Conservation (phyloP, 2,888 invertebrate genomes). For the Himalopsyche kuldschensis region DNA sequence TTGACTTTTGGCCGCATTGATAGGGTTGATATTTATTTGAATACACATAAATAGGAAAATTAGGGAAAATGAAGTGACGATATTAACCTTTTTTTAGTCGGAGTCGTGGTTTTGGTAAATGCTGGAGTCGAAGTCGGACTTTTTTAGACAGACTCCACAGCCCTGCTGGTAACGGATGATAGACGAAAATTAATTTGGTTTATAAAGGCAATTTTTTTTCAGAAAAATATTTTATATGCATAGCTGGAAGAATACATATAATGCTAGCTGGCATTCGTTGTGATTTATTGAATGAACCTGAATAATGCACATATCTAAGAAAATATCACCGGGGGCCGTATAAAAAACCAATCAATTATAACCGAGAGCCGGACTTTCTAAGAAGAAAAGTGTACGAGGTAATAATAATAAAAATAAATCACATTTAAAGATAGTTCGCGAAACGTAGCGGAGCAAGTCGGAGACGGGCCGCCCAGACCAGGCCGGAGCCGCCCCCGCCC, state of each 20-base stretch:
- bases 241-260: not conserved
- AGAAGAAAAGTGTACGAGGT: not conserved
- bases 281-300: not conserved
- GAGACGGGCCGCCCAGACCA: not conserved
- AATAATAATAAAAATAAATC: conserved; percentile 7
- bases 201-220: not conserved
- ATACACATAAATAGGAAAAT: too few relatives aligned
- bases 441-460: not conserved
- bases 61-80: too few relatives aligned
- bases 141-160: too few relatives aligned
- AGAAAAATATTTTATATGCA: not conserved
- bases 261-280: not conserved
- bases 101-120: too few relatives aligned
- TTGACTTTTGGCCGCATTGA: too few relatives aligned
- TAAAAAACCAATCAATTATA: conserved; percentile 1
- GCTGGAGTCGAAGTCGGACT: too few relatives aligned
- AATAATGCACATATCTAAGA: not conserved
- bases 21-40: too few relatives aligned
- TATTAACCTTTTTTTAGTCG: too few relatives aligned
- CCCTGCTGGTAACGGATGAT: too few relatives aligned
- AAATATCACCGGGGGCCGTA: not conserved
- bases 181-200: too few relatives aligned
- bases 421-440: conserved; percentile 6
- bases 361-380: not conserved
- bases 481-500: not conserved